Conservation (phyloP, 2,113 vertebrate species). For the Naja naja region DNA sequence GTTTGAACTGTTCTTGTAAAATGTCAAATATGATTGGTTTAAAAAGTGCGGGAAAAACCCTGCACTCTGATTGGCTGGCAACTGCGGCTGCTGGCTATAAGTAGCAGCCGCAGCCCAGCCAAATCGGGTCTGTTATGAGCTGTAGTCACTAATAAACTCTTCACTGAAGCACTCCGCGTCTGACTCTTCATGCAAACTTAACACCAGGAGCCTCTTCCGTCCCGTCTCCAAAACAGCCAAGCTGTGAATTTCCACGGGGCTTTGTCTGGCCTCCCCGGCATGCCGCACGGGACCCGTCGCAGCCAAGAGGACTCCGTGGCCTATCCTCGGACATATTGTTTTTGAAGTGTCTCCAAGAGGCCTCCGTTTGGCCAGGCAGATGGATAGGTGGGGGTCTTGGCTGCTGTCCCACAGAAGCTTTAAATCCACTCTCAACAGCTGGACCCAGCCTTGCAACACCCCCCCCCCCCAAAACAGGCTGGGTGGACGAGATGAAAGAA, state of each 20-base stretch:
- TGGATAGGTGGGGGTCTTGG: not conserved
- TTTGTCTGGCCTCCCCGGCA: not conserved
- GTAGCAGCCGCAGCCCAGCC: too few relatives aligned
- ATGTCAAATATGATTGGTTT: too few relatives aligned
- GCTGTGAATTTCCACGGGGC: not conserved
- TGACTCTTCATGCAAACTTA: too few relatives aligned
- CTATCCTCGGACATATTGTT: not conserved
- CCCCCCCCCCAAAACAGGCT: not conserved
- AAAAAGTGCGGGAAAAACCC: too few relatives aligned
- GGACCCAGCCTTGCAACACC: not conserved
- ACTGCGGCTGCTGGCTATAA: too few relatives aligned
- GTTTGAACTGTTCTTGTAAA: too few relatives aligned
- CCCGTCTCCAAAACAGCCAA: not conserved
- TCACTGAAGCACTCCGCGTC: too few relatives aligned
- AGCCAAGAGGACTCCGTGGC: not conserved
- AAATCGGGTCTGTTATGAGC: too few relatives aligned
- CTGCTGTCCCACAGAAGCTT: not conserved
- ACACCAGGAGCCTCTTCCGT: not conserved
- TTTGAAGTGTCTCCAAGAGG: slow-evolving; percentile 3
- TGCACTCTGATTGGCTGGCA: too few relatives aligned
- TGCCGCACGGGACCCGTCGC: not conserved
- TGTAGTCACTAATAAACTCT: too few relatives aligned
- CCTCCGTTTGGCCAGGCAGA: not conserved
- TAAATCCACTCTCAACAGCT: not conserved
- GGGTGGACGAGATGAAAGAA: not conserved